Conservation (phyloP, 2,888 invertebrate genomes). For the Xestoiulus laeticollis region DNA sequence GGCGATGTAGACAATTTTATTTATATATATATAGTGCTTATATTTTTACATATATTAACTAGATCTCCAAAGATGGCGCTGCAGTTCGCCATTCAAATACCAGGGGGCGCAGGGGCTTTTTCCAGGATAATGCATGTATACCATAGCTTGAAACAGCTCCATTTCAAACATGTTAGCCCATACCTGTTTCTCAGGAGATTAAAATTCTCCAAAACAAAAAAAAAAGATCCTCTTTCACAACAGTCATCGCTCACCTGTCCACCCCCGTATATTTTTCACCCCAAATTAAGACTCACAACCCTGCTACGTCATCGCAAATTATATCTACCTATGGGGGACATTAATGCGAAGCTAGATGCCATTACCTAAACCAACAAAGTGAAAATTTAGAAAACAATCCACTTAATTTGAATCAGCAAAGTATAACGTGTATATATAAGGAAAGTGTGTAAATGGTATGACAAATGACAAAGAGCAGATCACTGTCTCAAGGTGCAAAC, state of each 20-base stretch:
- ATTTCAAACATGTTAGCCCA: neutral
- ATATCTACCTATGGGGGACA: no score
- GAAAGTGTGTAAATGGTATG: no score
- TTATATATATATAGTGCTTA: no score
- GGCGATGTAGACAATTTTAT: no score
- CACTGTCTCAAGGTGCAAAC: no score
- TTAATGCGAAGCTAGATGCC: no score
- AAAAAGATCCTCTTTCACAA: neutral
- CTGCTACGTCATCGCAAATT: neutral
- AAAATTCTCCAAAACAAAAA: neutral
- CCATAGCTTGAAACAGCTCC: neutral
- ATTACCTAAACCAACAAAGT: no score
- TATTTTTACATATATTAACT: neutral
- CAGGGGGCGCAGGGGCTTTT: constrained; percentile 1
- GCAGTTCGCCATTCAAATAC: neutral
- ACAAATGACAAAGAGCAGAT: no score
- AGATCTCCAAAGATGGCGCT: neutral
- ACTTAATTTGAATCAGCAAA: neutral
- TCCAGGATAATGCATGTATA: no score
- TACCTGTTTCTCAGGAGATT: neutral
- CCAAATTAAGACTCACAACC: neutral
- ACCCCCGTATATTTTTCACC: neutral
- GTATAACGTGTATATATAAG: neutral
- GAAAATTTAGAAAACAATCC: no score
- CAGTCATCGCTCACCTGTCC: constrained; percentile 16